Evolutionary conservation across 2,888 invertebrate genomes (phyloP), one percentile per base, ranked within the genome.

Genomic region (Hirtodrosophila trivittata): DNA sequence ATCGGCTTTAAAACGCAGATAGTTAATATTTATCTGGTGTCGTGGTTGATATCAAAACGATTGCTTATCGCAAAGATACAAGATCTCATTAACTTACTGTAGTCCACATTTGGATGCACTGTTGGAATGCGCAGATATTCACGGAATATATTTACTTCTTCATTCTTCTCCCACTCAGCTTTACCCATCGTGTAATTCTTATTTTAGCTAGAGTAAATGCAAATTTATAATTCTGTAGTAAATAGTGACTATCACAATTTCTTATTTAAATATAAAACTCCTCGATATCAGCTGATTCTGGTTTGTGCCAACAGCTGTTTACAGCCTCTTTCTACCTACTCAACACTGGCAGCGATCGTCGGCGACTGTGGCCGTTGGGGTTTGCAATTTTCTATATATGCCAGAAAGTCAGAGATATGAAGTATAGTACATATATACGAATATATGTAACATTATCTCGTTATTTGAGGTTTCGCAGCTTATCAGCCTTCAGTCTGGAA

Each of bases 41-140:
- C 1, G 2, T 5, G 18, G 10, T 42, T 39, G 37, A 71, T 43
- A 32, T 13, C 37, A 50, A 33, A 39, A 16, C 26, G 47, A 46
- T 62, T 25, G 47, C 66, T 62, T 63, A 67, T 73, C 62, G 32
- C 57, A 32, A 49, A 28, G 57, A 65, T 65, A 51, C 14, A 21
- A 21, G n/a, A 9, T 38, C 25, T 39, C 9, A 33, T 5, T 25
- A 9, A 86, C 91, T 94, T 91, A 97, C 97, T 94, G 89, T 98
- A 98, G 90, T 97, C 93, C 18, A 97, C 92, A 87, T 95, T 91
- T 0, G 98, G 97, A 83, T 97, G 97, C 1, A 97, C 96, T 41
- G 96, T 96, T 7, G 96, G 95, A 84, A 97, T 96, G 80, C 93
- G 92, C 50, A 98, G 91, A 92, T 97, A 98, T 87, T 97, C 95